Evolutionary conservation across 2,888 invertebrate species (phyloP), one percentile per base, ranked within the genome.

Genomic region (Tachina grossa): DNA sequence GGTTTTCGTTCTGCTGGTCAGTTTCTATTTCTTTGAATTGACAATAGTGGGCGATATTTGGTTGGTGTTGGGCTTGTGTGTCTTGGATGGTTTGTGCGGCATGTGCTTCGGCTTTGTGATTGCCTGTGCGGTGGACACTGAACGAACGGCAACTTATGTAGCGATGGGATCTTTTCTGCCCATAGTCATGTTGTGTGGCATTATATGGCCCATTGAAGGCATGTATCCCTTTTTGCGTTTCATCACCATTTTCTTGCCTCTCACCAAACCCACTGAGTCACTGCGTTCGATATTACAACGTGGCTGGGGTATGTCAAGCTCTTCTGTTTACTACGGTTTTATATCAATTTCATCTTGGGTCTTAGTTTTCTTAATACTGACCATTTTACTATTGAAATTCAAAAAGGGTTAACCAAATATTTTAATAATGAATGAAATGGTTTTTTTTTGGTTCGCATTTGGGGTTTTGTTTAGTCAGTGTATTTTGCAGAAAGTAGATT

Each of bases 151-250:
- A 0, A 97, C 97, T 0, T 97, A 97, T 90, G 93, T 97, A 89
- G 97, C 97, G 0, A 94, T 97, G 92, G 97, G 97, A 0, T 97
- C 97, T 1, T 97, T 97, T 92, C 92, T 97, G 84, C 97, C 97
- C 1, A 96, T 97, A 92, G 95, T 97, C 22, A 94, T 97, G 95
- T 93, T 97, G 8, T 97, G 97, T 88, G 97, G 97, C 69, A 97
- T 98, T 84, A 96, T 98, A 88, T 98, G 98, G 98, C 98, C 98
- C 0, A 94, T 98, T 85, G 97, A 98, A 94, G 98, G 96, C 55
- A 98, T 98, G 97, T 97, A 97, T 90, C 93, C 94, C 0, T 89
- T 95, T 57, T 93, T 98, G 6, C 95, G 95, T 90, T 95, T 95
- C 90, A 90, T 97, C 59, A 96, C 97, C 88, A 95, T 94, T 88